Conservation (phyloP, 2,888 invertebrate species). For the Entomobrya multifasciata region DNA sequence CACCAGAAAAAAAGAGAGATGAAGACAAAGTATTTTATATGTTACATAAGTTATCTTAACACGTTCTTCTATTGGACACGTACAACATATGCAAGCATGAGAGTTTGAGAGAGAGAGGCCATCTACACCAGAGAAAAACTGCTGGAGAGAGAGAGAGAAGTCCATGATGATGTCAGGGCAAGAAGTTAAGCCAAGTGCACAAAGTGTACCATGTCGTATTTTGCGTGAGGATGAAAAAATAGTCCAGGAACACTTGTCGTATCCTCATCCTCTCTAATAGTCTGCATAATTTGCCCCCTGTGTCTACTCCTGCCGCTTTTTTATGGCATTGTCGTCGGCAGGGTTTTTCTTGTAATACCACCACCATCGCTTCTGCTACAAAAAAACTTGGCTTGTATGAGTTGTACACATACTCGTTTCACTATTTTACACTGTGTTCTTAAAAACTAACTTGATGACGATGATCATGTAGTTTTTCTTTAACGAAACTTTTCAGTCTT, state of each 20-base stretch:
- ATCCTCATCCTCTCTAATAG: constrained; percentile 65
- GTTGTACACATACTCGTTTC: not conserved
- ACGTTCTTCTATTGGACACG: constrained; percentile 48
- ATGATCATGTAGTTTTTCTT: constrained; percentile 9
- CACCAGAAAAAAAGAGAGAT: constrained; percentile 6
- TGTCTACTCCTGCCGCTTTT: constrained; percentile 76
- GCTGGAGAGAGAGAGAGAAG: no score
- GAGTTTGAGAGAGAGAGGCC: constrained; percentile 34
- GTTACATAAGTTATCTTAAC: constrained; percentile 48
- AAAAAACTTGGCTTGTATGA: not conserved
- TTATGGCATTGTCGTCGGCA: constrained; percentile 69
- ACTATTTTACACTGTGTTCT: constrained; percentile 19
- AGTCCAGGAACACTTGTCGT: constrained; percentile 17
- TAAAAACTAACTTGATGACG: not conserved
- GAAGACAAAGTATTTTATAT: constrained; percentile 30
- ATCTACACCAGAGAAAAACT: no score
- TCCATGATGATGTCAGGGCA: constrained; percentile 17
- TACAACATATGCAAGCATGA: constrained; percentile 20
- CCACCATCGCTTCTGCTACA: not conserved
- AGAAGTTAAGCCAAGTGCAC: constrained; percentile 14
- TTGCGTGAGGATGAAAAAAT: not conserved
- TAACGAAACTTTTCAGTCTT: constrained; percentile 21
- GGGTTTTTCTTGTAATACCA: constrained; percentile 55
- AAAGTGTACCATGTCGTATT: not conserved
- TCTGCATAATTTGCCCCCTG: constrained; percentile 78